A percentile compares a stretch with the other conserved stretches of the same genome.
phyloP scores from a whole-genome alignment of 2,888 invertebrate genomes.

The Microplitis manilae region DNA sequence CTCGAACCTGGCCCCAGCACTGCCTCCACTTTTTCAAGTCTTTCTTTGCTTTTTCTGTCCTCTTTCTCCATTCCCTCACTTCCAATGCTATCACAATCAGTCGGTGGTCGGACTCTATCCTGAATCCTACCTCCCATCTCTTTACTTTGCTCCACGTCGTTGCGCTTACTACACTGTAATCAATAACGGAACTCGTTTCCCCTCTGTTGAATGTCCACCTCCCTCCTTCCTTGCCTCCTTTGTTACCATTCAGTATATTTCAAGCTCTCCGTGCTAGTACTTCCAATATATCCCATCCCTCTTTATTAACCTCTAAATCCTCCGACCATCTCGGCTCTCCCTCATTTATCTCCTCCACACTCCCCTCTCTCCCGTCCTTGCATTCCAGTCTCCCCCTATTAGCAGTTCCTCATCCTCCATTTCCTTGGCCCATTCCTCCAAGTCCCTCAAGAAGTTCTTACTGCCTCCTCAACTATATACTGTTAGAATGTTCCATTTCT shows the following conservation, averaged over 20 bases:
- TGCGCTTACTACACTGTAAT: neutral
- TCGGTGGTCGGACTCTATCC: neutral
- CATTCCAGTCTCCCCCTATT: too few relatives aligned
- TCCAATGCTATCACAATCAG: neutral
- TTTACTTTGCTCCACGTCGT: neutral
- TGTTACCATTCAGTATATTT: neutral
- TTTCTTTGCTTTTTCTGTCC: too few relatives aligned
- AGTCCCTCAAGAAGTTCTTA: too few relatives aligned
- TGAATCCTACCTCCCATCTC: neutral
- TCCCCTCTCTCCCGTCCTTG: neutral
- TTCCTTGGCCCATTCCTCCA: too few relatives aligned
- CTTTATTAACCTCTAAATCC: slow-evolving; percentile 11
- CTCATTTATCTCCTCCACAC: slow-evolving; percentile 3
- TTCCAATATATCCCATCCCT: slow-evolving; percentile 9
- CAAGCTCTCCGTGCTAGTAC: neutral
- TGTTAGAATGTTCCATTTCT: too few relatives aligned
- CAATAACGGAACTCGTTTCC: neutral
- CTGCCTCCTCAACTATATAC: too few relatives aligned
- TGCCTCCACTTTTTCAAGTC: too few relatives aligned
- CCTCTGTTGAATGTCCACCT: too few relatives aligned
- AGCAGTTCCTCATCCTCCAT: too few relatives aligned
- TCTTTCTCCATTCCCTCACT: neutral
- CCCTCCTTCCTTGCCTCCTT: too few relatives aligned
- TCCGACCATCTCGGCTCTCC: slow-evolving; percentile 13
- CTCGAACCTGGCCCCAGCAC: neutral